Conservation (phyloP, 2,797 vertebrate species). For the Oreochromis grahami region DNA sequence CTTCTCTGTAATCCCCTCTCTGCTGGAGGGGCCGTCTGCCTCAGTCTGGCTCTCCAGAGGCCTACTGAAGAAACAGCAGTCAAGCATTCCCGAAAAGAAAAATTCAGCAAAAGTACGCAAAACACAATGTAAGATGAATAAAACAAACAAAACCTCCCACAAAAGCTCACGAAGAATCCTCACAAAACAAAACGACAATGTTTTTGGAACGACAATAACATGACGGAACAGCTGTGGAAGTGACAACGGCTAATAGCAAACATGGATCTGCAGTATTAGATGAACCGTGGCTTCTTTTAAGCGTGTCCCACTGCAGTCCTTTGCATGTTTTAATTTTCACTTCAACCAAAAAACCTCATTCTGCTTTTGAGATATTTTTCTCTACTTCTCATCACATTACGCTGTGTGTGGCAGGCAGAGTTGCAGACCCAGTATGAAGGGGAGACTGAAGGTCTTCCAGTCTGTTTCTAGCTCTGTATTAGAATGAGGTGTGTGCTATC, state of each 20-base stretch:
- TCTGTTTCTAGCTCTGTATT: neutral
- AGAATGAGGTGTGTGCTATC: accelerated
- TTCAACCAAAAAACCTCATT: neutral
- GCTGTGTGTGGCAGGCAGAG: accelerated
- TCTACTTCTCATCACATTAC: neutral
- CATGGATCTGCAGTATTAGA: neutral
- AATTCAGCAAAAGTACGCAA: too few species aligned
- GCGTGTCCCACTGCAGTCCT: neutral
- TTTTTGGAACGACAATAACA: neutral
- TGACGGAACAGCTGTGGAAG: neutral
- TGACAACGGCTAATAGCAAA: neutral
- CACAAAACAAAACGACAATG: accelerated
- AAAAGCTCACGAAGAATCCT: neutral
- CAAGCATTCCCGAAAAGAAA: neutral
- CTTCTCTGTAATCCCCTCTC: neutral
- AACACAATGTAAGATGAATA: too few species aligned
- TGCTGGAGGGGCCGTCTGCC: neutral
- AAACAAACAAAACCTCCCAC: too few species aligned
- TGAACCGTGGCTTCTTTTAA: neutral
- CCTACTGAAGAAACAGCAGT: slow-evolving; percentile 9
- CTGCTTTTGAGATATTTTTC: neutral
- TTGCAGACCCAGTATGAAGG: neutral
- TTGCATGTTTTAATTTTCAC: neutral
- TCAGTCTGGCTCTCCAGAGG: neutral
- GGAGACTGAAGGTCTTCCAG: neutral